phyloP scores from a whole-genome alignment of 2,113 vertebrate species.

The Rhodinocichla rosea region DNA sequence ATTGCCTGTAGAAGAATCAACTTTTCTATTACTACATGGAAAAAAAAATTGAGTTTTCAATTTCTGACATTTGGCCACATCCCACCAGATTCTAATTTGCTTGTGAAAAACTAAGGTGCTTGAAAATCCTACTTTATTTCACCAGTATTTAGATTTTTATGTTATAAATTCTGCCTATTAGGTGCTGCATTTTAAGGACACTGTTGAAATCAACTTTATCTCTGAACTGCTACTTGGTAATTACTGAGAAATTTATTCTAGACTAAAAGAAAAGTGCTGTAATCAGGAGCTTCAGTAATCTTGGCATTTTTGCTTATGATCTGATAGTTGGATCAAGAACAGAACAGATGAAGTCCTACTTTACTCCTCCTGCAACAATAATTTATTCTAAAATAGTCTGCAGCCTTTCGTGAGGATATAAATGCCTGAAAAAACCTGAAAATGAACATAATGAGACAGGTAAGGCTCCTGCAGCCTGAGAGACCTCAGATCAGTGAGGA shows the following conservation, averaged over 20 bases:
- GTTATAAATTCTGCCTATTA: not conserved
- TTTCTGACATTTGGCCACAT: not conserved
- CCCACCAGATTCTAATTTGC: not conserved
- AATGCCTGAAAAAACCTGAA: not conserved
- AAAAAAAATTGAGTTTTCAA: not conserved
- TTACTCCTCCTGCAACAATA: not conserved
- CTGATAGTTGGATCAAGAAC: not conserved
- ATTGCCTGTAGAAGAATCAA: not conserved
- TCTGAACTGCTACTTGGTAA: not conserved
- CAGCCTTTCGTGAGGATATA: not conserved
- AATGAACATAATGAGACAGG: not conserved
- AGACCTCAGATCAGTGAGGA: not conserved
- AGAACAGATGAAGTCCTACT: not conserved
- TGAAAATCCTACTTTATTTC: not conserved
- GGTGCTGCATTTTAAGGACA: not conserved
- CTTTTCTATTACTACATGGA: not conserved
- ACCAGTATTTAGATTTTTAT: not conserved
- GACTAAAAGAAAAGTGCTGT: not conserved
- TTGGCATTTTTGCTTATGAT: not conserved
- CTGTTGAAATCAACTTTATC: not conserved
- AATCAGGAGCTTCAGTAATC: not conserved
- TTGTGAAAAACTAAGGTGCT: not conserved
- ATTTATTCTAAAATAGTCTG: not conserved
- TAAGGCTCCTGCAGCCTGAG: not conserved
- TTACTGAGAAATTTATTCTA: not conserved